Evolutionary conservation across 2,113 vertebrate genomes (phyloP).

Genomic region (Poeciliopsis retropinna): DNA sequence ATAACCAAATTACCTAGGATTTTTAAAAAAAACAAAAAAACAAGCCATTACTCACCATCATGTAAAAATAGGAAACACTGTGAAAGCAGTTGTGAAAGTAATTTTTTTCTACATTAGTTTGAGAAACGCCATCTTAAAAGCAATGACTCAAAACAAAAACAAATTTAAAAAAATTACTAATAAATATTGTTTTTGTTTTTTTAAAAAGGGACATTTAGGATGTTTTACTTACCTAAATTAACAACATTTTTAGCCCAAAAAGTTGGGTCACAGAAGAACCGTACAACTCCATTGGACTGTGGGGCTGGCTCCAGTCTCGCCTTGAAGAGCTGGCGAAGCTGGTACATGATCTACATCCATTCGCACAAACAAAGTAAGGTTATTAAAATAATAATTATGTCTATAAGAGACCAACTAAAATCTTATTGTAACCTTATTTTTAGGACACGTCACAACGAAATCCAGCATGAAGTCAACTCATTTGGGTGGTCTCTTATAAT

Average conservation of each 20-base stretch:
- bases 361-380: slow-evolving; percentile 11
- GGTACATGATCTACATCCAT: slow-evolving; percentile 89
- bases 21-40: not conserved
- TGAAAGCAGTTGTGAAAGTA: not conserved
- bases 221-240: slow-evolving; percentile 88
- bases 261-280: slow-evolving; percentile 97
- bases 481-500: not conserved
- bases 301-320: slow-evolving; percentile 93
- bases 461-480: not conserved
- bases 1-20: slow-evolving; percentile 92
- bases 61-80: not conserved
- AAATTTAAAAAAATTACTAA: not conserved
- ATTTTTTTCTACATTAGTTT: not conserved
- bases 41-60: not conserved
- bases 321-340: slow-evolving; percentile 93
- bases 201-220: not conserved
- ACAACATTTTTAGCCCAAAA: slow-evolving; percentile 99
- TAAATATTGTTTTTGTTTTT: too few relatives aligned
- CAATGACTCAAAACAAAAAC: not conserved
- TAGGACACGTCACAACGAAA: not conserved
- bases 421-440: too few relatives aligned
- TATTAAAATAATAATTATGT: not conserved
- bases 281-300: slow-evolving; percentile 92
- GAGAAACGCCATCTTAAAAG: not conserved
- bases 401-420: not conserved